A percentile compares a stretch with the other conserved stretches of the same genome.
Conservation (phyloP, 2,113 vertebrate genomes). For the Callospermophilus lateralis region DNA sequence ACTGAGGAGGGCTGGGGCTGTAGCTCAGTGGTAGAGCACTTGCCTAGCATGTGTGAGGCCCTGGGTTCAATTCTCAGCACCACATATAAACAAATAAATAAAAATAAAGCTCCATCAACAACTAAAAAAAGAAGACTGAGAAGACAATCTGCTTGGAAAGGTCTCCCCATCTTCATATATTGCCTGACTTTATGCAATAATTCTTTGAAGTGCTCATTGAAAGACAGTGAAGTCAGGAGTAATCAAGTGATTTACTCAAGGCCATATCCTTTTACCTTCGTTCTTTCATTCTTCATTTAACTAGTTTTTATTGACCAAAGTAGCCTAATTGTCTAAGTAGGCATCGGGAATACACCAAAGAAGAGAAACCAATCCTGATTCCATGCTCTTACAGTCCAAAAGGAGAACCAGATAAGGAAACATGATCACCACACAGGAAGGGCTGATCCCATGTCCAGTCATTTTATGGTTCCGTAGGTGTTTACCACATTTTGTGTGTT, state of each 20-base stretch:
- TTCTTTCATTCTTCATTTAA: slow-evolving; percentile 62
- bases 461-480: neutral
- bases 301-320: neutral
- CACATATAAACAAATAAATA: too few species aligned
- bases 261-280: neutral
- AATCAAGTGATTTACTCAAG: neutral
- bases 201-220: neutral
- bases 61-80: too few species aligned
- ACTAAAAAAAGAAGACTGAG: neutral
- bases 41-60: too few species aligned
- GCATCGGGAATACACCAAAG: neutral
- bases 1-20: too few species aligned
- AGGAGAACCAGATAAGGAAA: neutral
- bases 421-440: neutral
- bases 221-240: neutral
- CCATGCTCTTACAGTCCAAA: neutral
- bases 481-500: neutral
- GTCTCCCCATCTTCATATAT: neutral
- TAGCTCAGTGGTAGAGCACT: too few species aligned
- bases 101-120: too few species aligned
- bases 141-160: neutral
- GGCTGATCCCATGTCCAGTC: neutral
- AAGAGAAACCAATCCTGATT: neutral
- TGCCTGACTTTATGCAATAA: neutral
- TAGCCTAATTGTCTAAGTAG: neutral